Conservation (phyloP, 2,113 vertebrate genomes). For the Agapornis roseicollis region DNA sequence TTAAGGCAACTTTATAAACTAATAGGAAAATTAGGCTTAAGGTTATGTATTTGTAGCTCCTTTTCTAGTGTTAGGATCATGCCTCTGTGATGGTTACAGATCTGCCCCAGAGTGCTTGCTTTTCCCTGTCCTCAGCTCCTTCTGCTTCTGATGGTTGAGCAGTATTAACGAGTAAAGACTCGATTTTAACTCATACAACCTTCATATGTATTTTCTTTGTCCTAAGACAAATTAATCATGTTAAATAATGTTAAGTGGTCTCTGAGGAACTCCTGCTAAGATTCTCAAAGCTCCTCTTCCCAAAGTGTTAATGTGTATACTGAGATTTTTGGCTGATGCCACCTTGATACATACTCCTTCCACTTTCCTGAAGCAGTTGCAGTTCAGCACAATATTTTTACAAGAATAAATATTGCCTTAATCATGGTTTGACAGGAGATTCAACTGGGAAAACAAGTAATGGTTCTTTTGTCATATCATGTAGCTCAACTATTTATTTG, state of each 20-base stretch:
- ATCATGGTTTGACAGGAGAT: background rate
- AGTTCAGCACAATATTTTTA: background rate
- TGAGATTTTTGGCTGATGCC: background rate
- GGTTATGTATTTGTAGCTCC: background rate
- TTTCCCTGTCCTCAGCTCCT: background rate
- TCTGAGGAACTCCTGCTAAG: background rate
- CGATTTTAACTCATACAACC: background rate
- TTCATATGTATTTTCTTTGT: background rate
- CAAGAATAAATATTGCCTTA: conserved; percentile 3
- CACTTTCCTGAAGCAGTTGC: background rate
- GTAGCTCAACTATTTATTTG: conserved; percentile 30
- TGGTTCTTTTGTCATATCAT: background rate
- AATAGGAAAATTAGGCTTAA: background rate
- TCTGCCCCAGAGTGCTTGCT: background rate
- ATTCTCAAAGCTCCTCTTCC: background rate
- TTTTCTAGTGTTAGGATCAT: background rate
- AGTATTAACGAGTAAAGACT: background rate
- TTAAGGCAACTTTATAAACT: background rate
- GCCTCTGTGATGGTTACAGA: background rate
- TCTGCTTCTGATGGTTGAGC: background rate
- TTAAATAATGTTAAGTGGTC: background rate
- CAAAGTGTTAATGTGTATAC: background rate
- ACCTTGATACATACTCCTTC: background rate
- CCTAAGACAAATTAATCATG: background rate
- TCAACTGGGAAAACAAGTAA: background rate